Conservation (phyloP, 2,113 vertebrate species). For the Solea solea region DNA sequence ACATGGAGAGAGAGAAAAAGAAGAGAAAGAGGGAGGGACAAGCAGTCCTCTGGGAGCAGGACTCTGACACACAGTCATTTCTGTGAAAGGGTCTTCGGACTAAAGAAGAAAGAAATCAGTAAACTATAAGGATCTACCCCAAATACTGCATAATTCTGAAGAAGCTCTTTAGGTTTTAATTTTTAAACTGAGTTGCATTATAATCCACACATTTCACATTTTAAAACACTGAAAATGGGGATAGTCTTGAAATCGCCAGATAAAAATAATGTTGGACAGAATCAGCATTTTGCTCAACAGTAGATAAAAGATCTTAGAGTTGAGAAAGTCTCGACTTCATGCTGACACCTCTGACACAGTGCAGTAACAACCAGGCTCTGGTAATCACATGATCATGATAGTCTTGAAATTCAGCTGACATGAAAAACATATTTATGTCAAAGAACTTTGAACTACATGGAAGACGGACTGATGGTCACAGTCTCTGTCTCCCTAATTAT, state of each 20-base stretch:
- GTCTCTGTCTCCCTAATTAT: neutral
- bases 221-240: too few relatives aligned
- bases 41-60: slow-evolving; percentile 43
- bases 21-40: slow-evolving; percentile 46
- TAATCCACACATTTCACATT: too few relatives aligned
- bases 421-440: neutral
- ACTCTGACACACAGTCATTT: slow-evolving; percentile 56
- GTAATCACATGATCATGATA: neutral
- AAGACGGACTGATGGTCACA: neutral
- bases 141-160: slow-evolving; percentile 35
- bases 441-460: neutral
- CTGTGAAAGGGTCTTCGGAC: slow-evolving; percentile 50
- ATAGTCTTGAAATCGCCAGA: too few relatives aligned
- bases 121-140: slow-evolving; percentile 45
- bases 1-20: slow-evolving; percentile 40
- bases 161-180: slow-evolving; percentile 43
- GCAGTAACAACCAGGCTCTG: neutral
- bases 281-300: neutral
- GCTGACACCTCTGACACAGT: neutral
- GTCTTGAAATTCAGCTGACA: neutral
- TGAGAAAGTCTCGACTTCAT: neutral
- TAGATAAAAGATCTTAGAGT: neutral
- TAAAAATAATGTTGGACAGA: too few relatives aligned
- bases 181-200: too few relatives aligned
- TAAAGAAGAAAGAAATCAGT: slow-evolving; percentile 48